Evolutionary conservation across 1,140 invertebrate species (phyloP).

Genomic region (Euglossa dilemma): DNA sequence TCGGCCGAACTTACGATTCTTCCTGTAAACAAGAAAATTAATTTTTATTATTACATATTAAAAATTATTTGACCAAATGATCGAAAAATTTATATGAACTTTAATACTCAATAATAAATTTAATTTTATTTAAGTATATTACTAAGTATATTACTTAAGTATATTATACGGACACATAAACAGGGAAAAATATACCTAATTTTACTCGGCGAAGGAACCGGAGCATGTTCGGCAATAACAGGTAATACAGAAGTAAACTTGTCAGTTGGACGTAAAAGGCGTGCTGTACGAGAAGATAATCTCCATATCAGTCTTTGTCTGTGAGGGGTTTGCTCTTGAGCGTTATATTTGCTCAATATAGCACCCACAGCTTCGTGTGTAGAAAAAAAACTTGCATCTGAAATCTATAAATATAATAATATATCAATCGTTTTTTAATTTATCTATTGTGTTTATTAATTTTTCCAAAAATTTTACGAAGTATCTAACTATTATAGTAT

Average conservation of each 20-base stretch:
- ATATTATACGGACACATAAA: not conserved
- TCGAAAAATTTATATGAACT: not conserved
- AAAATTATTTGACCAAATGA: slow-evolving; percentile 3
- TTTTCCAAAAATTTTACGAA: not conserved
- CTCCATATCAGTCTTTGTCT: slow-evolving; percentile 89
- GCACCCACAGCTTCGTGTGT: slow-evolving; percentile 84
- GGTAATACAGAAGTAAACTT: slow-evolving; percentile 88
- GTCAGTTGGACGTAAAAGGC: slow-evolving; percentile 88
- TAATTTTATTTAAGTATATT: not conserved
- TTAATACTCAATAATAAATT: not conserved
- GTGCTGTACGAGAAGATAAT: slow-evolving; percentile 85
- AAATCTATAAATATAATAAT: slow-evolving; percentile 84
- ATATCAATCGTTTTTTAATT: not conserved
- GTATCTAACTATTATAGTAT: slow-evolving; percentile 21
- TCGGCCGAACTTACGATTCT: slow-evolving; percentile 76
- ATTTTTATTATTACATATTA: slow-evolving; percentile 5
- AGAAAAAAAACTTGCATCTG: slow-evolving; percentile 84
- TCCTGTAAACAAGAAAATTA: slow-evolving; percentile 65
- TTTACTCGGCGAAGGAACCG: slow-evolving; percentile 82
- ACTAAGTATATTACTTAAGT: too few relatives aligned
- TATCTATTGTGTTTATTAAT: too few relatives aligned
- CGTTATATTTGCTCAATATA: slow-evolving; percentile 87
- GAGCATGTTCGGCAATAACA: slow-evolving; percentile 87
- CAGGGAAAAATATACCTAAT: slow-evolving; percentile 78
- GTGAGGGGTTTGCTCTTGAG: slow-evolving; percentile 86